Base-by-base conservation (phyloP, 2,113 vertebrate genomes). In the Scatophagus argus region DNA sequence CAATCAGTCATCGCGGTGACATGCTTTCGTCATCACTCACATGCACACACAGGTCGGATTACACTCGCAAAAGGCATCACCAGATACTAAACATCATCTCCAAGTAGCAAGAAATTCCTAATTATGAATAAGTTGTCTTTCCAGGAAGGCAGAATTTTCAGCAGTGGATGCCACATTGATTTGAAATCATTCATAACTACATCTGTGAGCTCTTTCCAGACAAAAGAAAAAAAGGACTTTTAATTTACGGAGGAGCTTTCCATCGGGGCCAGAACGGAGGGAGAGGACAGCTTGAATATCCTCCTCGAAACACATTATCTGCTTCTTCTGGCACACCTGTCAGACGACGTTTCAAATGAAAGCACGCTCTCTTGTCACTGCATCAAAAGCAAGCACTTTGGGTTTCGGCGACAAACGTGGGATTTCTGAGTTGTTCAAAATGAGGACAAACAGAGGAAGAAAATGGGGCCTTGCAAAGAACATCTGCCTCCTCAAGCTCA, bases 271-370 rank as follows among this genome's bases (percentile, higher is more conserved):
- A 19, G 63, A 84, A 84, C 73, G 83, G 67, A 77, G 72, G 77
- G 77, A 81, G 75, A 77, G 81, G 86, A 89, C 88, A 74, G 83
- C 78, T 77, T 88, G 86, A 91, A 85, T 82, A 61, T 72, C 67
- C 74, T 77, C 63, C 47, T 71, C 32, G 47, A 6, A 88, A 89
- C 77, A 81, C 84, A 83, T 85, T 86, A 87, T 89, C 83, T 85
- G 81, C 77, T 69, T 87, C 87, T 81, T 81, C 84, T 72, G 78
- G 77, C 83, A 66, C 89, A 93, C 86, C 90, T 92, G 92, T 91
- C 90, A 91, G 68, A 65, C 87, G 52, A 72, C 65, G 68, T 88
- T 85, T 88, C 46, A 87, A 85, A 88, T 88, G 71, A 88, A 91
- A 87, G 74, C 73, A 49, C n/a, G 23, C 67, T 55, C 65, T 88